Evolutionary conservation across 1,140 invertebrate species (phyloP).

Genomic region (Cotesia glomerata): DNA sequence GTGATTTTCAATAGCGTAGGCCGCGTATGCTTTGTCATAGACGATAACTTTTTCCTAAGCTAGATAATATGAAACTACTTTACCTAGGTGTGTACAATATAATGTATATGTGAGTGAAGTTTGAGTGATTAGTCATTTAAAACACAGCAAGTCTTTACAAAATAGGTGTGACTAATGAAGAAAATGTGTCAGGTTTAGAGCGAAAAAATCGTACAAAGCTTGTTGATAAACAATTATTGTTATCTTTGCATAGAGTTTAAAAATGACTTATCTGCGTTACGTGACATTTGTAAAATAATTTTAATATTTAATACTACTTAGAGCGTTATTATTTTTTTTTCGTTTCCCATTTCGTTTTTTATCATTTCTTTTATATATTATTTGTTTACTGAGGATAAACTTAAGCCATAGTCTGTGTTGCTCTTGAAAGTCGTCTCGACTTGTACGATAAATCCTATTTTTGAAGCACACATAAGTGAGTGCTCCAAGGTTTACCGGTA

Average conservation of each 20-base stretch:
- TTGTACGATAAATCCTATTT: slow-evolving; percentile 29
- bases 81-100: background rate
- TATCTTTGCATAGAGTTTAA: background rate
- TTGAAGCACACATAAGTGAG: slow-evolving; percentile 20
- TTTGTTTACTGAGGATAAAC: background rate
- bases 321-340: background rate
- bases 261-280: background rate
- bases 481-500: slow-evolving; percentile 15
- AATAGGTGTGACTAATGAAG: background rate
- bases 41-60: no score
- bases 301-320: no score
- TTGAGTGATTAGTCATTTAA: no score
- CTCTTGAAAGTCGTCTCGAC: slow-evolving; percentile 2
- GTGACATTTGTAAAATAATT: no score
- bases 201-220: background rate
- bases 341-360: background rate
- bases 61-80: no score
- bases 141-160: background rate
- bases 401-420: slow-evolving; percentile 1
- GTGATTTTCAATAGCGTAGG: no score
- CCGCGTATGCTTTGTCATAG: no score
- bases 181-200: background rate
- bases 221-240: background rate
- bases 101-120: background rate
- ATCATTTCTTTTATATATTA: background rate